These are phyloP conservation scores for Apostichopus californicus DNA, from an alignment of 35 echinoderm and acorn worm species.

Conservation along the genomic window DNA sequence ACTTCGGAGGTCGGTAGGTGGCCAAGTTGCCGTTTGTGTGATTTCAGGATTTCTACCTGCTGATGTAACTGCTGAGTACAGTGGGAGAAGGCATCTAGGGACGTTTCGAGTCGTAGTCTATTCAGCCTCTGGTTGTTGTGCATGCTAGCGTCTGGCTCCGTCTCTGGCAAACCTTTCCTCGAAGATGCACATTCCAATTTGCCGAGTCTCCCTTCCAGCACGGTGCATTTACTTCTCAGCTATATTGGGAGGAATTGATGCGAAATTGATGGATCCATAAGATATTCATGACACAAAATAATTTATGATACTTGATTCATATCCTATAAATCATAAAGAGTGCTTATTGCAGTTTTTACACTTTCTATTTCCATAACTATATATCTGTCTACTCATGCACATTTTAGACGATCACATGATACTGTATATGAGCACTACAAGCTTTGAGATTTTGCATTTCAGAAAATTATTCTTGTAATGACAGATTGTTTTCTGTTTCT, in stretches of 20 bases:
- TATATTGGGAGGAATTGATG: not conserved
- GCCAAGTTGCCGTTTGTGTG: slow-evolving; percentile 30
- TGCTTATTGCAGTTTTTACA: no score
- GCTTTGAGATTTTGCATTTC: no score
- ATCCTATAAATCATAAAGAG: no score
- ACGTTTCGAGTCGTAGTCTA: slow-evolving; percentile 4
- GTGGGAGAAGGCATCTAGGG: slow-evolving; percentile 25
- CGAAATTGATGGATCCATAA: not conserved
- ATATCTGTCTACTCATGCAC: no score
- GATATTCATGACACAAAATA: not conserved
- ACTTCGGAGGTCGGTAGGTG: slow-evolving; percentile 27
- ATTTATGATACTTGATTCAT: not conserved
- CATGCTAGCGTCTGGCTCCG: not conserved
- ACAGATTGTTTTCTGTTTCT: no score
- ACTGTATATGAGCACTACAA: no score
- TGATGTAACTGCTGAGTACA: slow-evolving; percentile 30
- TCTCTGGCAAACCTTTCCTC: slow-evolving; percentile 1
- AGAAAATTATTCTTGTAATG: no score
- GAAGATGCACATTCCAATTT: not conserved
- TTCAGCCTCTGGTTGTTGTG: not conserved
- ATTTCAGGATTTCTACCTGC: slow-evolving; percentile 33
- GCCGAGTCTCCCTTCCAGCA: slow-evolving; percentile 6
- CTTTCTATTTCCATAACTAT: no score
- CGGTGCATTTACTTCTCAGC: slow-evolving; percentile 15
- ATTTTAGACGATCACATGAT: no score